phyloP scores from a whole-genome alignment of 2,888 invertebrate genomes.

The Auanema sp. region DNA sequence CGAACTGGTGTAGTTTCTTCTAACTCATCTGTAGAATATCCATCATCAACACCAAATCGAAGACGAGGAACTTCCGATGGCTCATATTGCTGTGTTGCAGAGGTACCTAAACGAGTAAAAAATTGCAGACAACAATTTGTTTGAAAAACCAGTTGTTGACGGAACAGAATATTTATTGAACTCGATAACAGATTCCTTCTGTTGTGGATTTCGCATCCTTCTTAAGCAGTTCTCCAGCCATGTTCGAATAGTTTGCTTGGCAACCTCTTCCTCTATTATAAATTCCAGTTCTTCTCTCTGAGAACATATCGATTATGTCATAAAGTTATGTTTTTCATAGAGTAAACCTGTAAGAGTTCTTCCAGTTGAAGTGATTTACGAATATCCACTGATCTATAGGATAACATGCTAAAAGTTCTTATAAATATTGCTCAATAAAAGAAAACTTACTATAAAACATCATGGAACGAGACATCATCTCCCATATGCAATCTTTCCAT shows the following conservation, averaged over 20 bases:
- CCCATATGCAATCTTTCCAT: conserved; percentile 93
- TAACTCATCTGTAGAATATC: conserved; percentile 1
- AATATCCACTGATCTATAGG: conserved; percentile 93
- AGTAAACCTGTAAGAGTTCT: conserved; percentile 77
- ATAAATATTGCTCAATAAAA: background rate
- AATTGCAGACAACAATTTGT: background rate
- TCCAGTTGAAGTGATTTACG: conserved; percentile 95
- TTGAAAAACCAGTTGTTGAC: conserved; percentile 20
- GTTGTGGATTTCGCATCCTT: conserved; percentile 75
- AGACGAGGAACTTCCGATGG: conserved; percentile 19
- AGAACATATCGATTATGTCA: background rate
- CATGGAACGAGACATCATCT: conserved; percentile 98
- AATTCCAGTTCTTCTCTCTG: conserved; percentile 96
- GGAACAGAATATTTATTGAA: conserved; percentile 23
- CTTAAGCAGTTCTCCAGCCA: conserved; percentile 97
- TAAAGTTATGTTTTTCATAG: background rate
- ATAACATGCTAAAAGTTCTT: conserved; percentile 77
- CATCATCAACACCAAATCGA: conserved; percentile 14
- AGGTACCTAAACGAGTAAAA: too few species aligned
- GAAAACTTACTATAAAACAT: conserved; percentile 85
- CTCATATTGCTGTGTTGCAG: background rate
- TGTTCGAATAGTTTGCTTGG: conserved; percentile 96
- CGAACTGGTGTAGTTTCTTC: conserved; percentile 24
- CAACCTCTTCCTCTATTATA: conserved; percentile 85
- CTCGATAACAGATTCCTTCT: conserved; percentile 27